Evolutionary conservation across 2,113 vertebrate species (phyloP).

Genomic region (Mesembrinibis cayennensis): DNA sequence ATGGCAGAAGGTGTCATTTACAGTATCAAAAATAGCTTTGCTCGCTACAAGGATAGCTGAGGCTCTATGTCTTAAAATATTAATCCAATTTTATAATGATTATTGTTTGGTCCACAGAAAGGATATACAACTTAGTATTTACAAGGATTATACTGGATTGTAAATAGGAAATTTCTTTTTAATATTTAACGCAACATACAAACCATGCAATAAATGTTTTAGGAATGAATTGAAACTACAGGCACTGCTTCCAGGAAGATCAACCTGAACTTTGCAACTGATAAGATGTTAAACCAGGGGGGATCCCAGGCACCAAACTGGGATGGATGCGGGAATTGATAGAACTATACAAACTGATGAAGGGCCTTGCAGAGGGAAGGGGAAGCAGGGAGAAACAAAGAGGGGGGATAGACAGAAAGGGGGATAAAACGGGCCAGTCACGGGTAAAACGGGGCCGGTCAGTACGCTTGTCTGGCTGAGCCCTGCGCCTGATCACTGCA

Average conservation of each 20-base stretch:
- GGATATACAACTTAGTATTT: background rate
- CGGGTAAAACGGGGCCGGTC: too few relatives aligned
- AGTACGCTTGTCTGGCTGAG: too few relatives aligned
- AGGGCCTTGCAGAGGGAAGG: background rate
- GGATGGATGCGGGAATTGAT: background rate
- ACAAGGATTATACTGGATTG: background rate
- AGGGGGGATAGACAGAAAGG: background rate
- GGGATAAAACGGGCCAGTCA: background rate
- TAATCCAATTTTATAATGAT: background rate
- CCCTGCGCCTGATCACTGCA: too few relatives aligned
- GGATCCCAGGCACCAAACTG: background rate
- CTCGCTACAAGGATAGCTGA: background rate
- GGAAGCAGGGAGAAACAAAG: background rate
- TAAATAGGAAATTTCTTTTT: background rate
- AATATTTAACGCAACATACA: constrained; percentile 13
- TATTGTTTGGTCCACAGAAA: background rate
- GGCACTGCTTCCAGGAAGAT: background rate
- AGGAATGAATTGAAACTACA: constrained; percentile 17
- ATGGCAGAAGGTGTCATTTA: background rate
- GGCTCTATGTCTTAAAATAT: background rate
- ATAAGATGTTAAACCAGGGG: background rate
- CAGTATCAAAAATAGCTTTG: background rate
- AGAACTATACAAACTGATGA: background rate
- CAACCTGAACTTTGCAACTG: background rate
- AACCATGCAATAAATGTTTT: constrained; percentile 31